Evolutionary conservation across 2,888 invertebrate species (phyloP), one percentile per base, ranked within the genome.

Genomic region (Morpho deidamia): DNA sequence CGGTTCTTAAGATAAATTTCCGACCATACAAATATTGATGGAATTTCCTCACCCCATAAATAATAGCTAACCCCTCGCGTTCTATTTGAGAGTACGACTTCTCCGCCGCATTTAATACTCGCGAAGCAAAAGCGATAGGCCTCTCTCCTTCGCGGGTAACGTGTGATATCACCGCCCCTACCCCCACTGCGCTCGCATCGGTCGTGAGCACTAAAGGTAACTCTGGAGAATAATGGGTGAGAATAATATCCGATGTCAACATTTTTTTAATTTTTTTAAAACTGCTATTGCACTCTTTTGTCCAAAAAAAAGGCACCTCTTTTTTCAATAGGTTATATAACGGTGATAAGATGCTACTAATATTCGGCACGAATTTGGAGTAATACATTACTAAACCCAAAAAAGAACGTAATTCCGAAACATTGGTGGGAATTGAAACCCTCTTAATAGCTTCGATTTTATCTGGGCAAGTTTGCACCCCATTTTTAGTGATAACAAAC

Each of bases 1-100:
- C 81, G 0, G 78, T 83, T 8, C 70, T 14, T 7, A 81, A 51
- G 0, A 59, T 67, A 44, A 65, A 66, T n/a, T 38, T 33, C 8
- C 54, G 42, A 8, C 58, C 61, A 41, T 51, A 64, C 8, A 61
- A 23, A 39, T 62, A 65, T n/a, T 66, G 61, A 43, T 68, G 67
- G 34, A 57, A 55, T 38, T 56, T 50, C 7, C 46, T 55, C 2
- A 63, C 50, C 2, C 67, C 66, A 35, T 52, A 66, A 1, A 62
- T 12, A 11, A 66, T 67, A 7, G 66, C 64, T 2, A 64, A 14
- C 7, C 64, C 65, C 48, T 66, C 64, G 37, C 62, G 63, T 11
- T 61, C 63, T 11, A 70, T 34, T 35, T 69, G 69, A 9, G 60
- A 58, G 45, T 71, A 71, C 14, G 61, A 60, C 4, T 37, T 34